phyloP scores from a whole-genome alignment of 2,113 vertebrate species.

The Verasper variegatus region DNA sequence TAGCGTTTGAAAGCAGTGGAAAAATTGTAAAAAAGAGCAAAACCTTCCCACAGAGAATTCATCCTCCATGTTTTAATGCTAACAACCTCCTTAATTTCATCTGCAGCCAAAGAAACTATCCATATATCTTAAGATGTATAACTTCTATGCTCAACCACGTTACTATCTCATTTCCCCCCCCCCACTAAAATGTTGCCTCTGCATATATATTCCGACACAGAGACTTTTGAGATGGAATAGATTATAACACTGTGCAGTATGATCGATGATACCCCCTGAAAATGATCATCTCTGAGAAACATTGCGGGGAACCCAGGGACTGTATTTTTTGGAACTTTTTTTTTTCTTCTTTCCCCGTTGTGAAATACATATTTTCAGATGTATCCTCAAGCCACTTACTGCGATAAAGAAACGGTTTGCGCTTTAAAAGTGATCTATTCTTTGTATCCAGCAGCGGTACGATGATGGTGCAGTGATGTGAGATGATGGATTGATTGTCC shows the following conservation, averaged over 20 bases:
- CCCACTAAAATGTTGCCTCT: constrained; percentile 40
- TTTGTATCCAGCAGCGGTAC: constrained; percentile 54
- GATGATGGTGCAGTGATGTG: constrained; percentile 50
- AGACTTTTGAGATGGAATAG: constrained; percentile 65
- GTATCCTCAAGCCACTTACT: constrained; percentile 38
- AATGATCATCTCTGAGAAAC: constrained; percentile 57
- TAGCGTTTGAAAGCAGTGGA: constrained; percentile 25
- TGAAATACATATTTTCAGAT: constrained; percentile 41
- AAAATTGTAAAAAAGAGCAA: constrained; percentile 9
- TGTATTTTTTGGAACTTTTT: constrained; percentile 28
- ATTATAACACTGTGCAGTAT: constrained; percentile 66
- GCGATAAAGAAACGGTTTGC: not conserved
- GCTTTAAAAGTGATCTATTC: constrained; percentile 56
- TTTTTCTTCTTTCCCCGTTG: not conserved
- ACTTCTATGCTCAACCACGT: constrained; percentile 38
- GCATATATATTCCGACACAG: constrained; percentile 56
- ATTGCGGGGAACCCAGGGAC: constrained; percentile 36
- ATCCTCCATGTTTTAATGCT: constrained; percentile 42
- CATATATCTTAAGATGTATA: constrained; percentile 51
- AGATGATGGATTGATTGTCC: constrained; percentile 72
- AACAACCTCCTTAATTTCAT: constrained; percentile 42
- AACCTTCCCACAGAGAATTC: constrained; percentile 18
- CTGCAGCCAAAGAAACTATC: constrained; percentile 41
- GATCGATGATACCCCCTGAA: constrained; percentile 62
- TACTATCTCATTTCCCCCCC: constrained; percentile 33